Evolutionary conservation across 2,797 vertebrate species (phyloP).

Genomic region (Typhlichthys eigenmanni): DNA sequence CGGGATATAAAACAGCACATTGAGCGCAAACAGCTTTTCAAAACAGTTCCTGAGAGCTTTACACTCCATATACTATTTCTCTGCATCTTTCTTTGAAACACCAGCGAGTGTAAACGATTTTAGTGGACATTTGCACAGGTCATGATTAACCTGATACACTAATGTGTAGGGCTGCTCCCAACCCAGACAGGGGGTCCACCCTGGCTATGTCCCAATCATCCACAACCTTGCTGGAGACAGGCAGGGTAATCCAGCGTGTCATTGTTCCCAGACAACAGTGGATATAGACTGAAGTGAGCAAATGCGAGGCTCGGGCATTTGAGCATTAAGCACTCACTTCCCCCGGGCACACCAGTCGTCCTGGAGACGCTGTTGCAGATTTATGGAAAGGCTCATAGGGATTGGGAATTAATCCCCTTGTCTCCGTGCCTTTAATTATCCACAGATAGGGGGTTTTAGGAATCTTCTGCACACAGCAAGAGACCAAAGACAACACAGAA

Average conservation of each 20-base stretch:
- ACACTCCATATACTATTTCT: no score
- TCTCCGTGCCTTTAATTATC: slow-evolving; percentile 71
- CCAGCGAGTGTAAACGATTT: slow-evolving; percentile 3
- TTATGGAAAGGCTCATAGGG: slow-evolving; percentile 67
- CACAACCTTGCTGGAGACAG: slow-evolving; percentile 48
- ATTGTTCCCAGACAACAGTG: slow-evolving; percentile 72
- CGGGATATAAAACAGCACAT: slow-evolving; percentile 12
- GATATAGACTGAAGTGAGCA: slow-evolving; percentile 65
- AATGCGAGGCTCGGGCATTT: slow-evolving; percentile 45
- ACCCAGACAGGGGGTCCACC: slow-evolving; percentile 39
- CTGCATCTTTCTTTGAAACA: background rate
- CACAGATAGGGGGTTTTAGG: slow-evolving; percentile 60
- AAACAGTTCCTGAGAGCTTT: no score
- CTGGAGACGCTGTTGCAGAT: slow-evolving; percentile 67
- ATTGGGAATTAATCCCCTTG: slow-evolving; percentile 76
- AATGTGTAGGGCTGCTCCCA: slow-evolving; percentile 30
- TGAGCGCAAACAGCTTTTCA: background rate
- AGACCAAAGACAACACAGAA: slow-evolving; percentile 31
- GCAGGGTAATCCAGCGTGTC: slow-evolving; percentile 68
- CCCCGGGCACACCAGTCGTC: slow-evolving; percentile 64
- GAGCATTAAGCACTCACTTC: slow-evolving; percentile 56
- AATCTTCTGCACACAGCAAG: slow-evolving; percentile 55
- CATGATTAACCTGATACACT: slow-evolving; percentile 28
- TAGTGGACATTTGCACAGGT: slow-evolving; percentile 14
- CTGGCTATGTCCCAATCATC: slow-evolving; percentile 49